phyloP scores from a whole-genome alignment of 2,797 vertebrate species.

The Manis crassicaudata region DNA sequence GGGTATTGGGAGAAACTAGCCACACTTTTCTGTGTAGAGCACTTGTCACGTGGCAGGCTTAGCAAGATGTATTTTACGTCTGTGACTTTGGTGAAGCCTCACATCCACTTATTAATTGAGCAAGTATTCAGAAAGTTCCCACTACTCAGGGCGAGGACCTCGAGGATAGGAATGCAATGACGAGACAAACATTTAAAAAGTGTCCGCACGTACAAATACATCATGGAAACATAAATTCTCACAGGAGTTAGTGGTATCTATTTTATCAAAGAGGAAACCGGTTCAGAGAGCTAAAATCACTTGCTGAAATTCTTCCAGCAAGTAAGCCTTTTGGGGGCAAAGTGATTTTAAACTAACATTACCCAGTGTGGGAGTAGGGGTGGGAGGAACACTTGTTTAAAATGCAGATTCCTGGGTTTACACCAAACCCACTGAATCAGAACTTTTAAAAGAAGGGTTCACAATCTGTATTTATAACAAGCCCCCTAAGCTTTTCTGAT shows the following conservation, averaged over 20 bases:
- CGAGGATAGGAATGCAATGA: background rate
- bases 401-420: background rate
- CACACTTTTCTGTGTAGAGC: background rate
- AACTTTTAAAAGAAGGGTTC: background rate
- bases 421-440: background rate
- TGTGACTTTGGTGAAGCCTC: background rate
- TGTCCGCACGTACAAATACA: background rate
- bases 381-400: background rate
- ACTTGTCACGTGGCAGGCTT: background rate
- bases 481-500: background rate
- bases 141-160: background rate
- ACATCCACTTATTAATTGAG: background rate
- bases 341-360: background rate
- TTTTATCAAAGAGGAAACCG: background rate
- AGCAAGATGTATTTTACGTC: background rate
- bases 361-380: background rate
- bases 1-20: background rate
- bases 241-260: background rate
- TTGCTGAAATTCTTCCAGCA: background rate
- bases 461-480: background rate
- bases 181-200: background rate
- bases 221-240: background rate
- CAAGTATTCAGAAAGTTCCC: background rate
- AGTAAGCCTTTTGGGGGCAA: background rate
- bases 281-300: background rate